Percentiles rank a stretch among this genome's conserved stretches.
These are phyloP conservation scores for Pherbina coryleti DNA, from an alignment of 2,888 invertebrate species.

Conservation along the genomic window DNA sequence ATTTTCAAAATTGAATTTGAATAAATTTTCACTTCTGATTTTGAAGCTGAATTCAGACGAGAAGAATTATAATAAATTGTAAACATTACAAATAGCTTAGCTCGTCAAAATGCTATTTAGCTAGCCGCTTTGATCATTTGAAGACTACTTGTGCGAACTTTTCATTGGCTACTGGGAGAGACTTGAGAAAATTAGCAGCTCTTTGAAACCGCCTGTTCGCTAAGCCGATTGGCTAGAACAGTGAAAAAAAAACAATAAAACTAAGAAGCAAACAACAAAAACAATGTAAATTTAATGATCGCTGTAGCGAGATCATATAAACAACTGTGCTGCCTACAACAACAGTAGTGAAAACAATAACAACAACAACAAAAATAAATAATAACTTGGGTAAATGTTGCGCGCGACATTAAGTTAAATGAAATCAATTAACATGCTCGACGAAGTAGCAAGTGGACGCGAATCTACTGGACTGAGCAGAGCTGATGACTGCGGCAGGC, in stretches of 20 bases:
- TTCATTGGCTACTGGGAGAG: background rate
- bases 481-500: background rate
- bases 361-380: conserved; percentile 14
- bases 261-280: background rate
- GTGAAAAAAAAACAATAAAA: background rate
- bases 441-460: conserved; percentile 44
- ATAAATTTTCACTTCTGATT: background rate
- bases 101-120: too few species aligned
- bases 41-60: background rate
- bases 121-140: background rate
- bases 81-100: background rate
- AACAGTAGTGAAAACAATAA: conserved; percentile 11
- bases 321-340: conserved; percentile 2
- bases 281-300: conserved; percentile 1
- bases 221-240: background rate
- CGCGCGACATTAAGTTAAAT: conserved; percentile 51
- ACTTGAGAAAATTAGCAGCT: background rate
- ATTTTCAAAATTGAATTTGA: too few species aligned
- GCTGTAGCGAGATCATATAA: conserved; percentile 18
- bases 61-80: background rate
- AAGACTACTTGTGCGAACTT: background rate
- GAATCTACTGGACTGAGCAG: conserved; percentile 11
- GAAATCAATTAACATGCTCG: conserved; percentile 50
- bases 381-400: conserved; percentile 46
- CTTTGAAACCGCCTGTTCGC: background rate